Base-by-base conservation (phyloP, 2,797 vertebrate genomes). In the Helostoma temminkii region DNA sequence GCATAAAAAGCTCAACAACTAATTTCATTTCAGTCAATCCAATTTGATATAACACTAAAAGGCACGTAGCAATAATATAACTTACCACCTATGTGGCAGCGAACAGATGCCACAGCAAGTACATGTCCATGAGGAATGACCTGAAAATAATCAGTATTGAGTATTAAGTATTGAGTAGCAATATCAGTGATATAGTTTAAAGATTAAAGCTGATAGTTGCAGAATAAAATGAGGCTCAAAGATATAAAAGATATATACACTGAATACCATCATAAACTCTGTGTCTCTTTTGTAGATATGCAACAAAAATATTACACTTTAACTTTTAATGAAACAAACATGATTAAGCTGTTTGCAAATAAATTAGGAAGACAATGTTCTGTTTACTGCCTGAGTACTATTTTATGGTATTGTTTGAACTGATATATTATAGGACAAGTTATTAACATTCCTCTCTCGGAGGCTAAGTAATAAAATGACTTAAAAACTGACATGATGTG, bases 31-130 rank as follows among this genome's bases (percentile, higher is more conserved):
- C 36, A 37, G 11, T 15, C 12, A 10, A 14, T 37, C 15, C 36
- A 37, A 15, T 37, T 42, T 74, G 54, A 65, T 67, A 36, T 28
- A 43, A 52, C 52, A 45, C 21, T 74, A 59, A 76, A 73, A 65
- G 16, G 28, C 36, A 46, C 22, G 22, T 1, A 25, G 61, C 52
- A 52, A 34, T 61, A 41, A 39, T 46, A 32, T 80, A 43, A 65
- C 47, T 76, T 59, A 30, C 53, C 68, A 37, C n/a, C 42, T 60
- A 77, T 30, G 22, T 70, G 26, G 34, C 26, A 18, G 43, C 22
- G 28, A 55, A 65, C 73, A 70, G 62, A 79, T 66, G 58, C 67
- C 47, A 37, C 45, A 58, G 47, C 19, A 16, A 15, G 18, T 26
- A n/a, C 36, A 15, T 30, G 49, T 3, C 0, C 1, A 66, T 9